Evolutionary conservation across 2,888 invertebrate species (phyloP), one percentile per base, ranked within the genome.

Genomic region (Drosophila niveifrons): DNA sequence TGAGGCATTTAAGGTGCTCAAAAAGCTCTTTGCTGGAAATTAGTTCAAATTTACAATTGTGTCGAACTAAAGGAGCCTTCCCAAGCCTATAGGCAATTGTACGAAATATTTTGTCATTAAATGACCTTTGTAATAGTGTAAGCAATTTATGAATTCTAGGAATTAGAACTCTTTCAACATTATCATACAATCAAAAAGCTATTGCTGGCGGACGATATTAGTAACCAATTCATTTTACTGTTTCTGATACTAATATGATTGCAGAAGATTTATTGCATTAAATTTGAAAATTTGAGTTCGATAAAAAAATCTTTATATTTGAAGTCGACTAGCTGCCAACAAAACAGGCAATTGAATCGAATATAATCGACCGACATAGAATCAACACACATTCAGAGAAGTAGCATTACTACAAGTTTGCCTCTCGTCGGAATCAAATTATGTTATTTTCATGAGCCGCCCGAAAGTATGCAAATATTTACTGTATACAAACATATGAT

Each of bases 381-480:
- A 29, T 23, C 15, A 15, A 18, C 51, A 52, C 15, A 34, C 51
- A 50, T 34, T 64, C 43, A 61, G 48, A 48, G 13, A 81, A 75
- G 80, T 80, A 66, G 71, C 75, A 80, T 84, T 75, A 62, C 66
- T 70, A 58, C 71, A 56, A 56, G 17, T 62, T 66, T 39, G 23
- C 66, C 66, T 57, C 51, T 46, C 15, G 43, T 13, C 44, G 23
- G 55, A 86, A 88, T 88, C 80, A 83, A 86, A 86, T 86, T 86
- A 86, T 86, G 82, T 82, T 83, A 82, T 80, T 88, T 86, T 71
- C 80, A 72, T 76, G 76, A 78, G 75, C 80, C 69, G 66, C 74
- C 78, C 77, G 59, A 74, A 85, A 88, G 86, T 83, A 83, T 83
- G 86, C 73, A 83, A 86, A 86, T 86, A 82, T 86, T 86, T 86